Conservation (phyloP, 2,888 invertebrate species). For the Tenthredo distinguenda region DNA sequence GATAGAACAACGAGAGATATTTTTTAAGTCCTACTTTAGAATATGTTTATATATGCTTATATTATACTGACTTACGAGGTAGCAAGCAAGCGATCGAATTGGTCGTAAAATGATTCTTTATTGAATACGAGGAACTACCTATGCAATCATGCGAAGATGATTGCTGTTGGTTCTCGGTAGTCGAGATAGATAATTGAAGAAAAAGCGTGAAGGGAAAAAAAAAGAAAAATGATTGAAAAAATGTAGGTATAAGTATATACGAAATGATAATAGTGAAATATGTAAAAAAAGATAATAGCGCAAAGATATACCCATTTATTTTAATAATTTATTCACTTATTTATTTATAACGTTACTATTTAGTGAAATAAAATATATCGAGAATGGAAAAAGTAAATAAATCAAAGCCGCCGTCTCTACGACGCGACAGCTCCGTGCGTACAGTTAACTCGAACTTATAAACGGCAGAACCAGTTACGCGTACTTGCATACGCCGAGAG, state of each 20-base stretch:
- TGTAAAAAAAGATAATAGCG: too few relatives aligned
- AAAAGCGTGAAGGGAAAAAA: neutral
- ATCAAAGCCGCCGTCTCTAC: neutral
- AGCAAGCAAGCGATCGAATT: neutral
- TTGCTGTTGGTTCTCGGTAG: neutral
- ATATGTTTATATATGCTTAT: neutral
- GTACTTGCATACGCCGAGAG: neutral
- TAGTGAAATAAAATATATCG: neutral
- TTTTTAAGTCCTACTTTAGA: neutral
- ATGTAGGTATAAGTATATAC: too few relatives aligned
- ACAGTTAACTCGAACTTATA: conserved; percentile 51
- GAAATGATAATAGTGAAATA: too few relatives aligned
- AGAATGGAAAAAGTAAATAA: neutral
- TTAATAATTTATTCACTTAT: neutral
- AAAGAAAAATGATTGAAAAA: neutral
- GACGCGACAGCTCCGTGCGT: neutral
- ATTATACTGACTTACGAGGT: neutral
- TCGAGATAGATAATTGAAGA: neutral
- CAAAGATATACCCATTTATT: neutral
- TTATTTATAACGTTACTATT: neutral
- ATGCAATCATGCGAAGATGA: neutral
- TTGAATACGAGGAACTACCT: neutral
- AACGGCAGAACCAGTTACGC: conserved; percentile 45
- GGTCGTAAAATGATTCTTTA: neutral
- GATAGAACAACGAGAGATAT: neutral